Percentiles rank a stretch among this genome's conserved stretches.
phyloP scores from a whole-genome alignment of 2,888 invertebrate genomes.

The Osedax frankpressi region DNA sequence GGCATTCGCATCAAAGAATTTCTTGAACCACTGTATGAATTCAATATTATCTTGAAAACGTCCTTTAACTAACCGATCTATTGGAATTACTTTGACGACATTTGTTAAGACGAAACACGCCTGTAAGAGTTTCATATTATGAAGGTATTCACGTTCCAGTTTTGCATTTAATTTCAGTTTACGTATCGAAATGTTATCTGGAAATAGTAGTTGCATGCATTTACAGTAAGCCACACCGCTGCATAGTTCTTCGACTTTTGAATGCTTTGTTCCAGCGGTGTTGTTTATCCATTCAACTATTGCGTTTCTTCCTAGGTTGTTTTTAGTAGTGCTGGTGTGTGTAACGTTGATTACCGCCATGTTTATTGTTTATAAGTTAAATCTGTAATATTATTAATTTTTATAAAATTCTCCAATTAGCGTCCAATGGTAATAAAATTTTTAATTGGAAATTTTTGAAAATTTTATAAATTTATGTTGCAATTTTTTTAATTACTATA shows the following conservation, averaged over 20 bases:
- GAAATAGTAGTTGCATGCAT: background rate
- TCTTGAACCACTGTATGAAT: slow-evolving; percentile 99
- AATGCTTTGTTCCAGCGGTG: background rate
- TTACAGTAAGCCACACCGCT: background rate
- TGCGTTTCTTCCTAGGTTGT: background rate
- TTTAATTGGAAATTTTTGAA: no score
- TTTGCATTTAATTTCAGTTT: background rate
- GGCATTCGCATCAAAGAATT: slow-evolving; percentile 93
- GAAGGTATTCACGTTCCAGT: background rate
- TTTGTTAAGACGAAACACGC: background rate
- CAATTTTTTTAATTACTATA: no score
- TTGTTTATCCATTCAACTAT: background rate
- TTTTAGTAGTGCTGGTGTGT: background rate
- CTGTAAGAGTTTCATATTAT: background rate
- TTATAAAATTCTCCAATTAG: no score
- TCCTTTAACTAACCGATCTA: slow-evolving; percentile 95
- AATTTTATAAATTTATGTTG: no score
- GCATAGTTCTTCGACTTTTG: background rate
- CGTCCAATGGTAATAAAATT: no score
- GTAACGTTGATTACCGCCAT: background rate
- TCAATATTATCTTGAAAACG: slow-evolving; percentile 99
- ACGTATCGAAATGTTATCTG: background rate
- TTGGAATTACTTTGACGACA: slow-evolving; percentile 55
- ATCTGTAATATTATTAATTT: no score
- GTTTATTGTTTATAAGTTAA: no score